These are phyloP conservation scores for Amphibalanus amphitrite DNA, from an alignment of 1,140 invertebrate species.

Conservation along the genomic window DNA sequence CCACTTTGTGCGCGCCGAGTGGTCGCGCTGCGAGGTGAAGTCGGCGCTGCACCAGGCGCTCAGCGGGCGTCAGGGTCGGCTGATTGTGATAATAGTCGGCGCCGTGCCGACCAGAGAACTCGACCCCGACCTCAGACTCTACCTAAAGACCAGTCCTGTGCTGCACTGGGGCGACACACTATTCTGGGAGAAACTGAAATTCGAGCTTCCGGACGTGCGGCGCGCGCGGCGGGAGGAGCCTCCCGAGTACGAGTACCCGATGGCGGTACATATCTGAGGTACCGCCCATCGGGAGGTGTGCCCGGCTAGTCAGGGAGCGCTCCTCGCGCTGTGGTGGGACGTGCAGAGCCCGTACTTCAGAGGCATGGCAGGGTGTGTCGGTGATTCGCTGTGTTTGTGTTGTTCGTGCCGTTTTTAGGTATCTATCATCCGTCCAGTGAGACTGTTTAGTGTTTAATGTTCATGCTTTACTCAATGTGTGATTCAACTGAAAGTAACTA, in stretches of 20 bases:
- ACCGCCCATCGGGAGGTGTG: too few relatives aligned
- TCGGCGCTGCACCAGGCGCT: slow-evolving; percentile 24
- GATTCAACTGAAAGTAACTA: too few relatives aligned
- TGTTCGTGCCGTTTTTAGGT: too few relatives aligned
- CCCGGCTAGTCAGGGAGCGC: neutral
- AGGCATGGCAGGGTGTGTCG: neutral
- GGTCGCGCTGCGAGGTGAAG: slow-evolving; percentile 24
- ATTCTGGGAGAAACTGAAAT: slow-evolving; percentile 18
- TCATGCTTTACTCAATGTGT: too few relatives aligned
- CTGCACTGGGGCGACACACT: slow-evolving; percentile 17
- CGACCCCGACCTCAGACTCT: slow-evolving; percentile 15
- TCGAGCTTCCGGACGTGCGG: slow-evolving; percentile 4
- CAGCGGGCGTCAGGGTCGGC: slow-evolving; percentile 13
- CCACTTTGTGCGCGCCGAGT: slow-evolving; percentile 57
- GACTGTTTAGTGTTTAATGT: too few relatives aligned
- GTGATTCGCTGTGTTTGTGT: too few relatives aligned
- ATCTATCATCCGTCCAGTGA: too few relatives aligned
- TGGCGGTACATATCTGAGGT: neutral
- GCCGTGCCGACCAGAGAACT: slow-evolving; percentile 15
- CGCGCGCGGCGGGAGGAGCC: neutral
- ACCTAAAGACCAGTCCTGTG: slow-evolving; percentile 14
- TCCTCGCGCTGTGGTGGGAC: neutral
- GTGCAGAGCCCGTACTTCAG: too few relatives aligned
- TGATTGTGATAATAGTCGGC: slow-evolving; percentile 16
- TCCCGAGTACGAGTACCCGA: neutral